These are phyloP conservation scores for Fabriciana adippe DNA, from an alignment of 2,888 invertebrate species.

Conservation along the genomic window DNA sequence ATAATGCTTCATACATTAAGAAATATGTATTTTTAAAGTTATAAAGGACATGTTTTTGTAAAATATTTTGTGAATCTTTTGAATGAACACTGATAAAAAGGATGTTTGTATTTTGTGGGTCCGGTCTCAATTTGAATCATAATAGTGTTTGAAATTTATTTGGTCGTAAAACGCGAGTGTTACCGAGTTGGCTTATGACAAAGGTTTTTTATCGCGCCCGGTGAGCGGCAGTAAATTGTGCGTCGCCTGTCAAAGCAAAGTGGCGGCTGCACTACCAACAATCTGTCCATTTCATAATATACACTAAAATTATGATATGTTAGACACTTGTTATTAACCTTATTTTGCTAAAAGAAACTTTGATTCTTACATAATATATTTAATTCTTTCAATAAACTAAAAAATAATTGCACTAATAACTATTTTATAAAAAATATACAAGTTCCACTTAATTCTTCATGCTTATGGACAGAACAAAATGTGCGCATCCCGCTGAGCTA, in stretches of 20 bases:
- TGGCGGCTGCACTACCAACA: slow-evolving; percentile 32
- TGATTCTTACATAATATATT: background rate
- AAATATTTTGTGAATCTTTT: slow-evolving; percentile 68
- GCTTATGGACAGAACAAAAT: slow-evolving; percentile 18
- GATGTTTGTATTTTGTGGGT: slow-evolving; percentile 73
- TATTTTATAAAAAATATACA: too few relatives aligned
- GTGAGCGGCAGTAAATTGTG: slow-evolving; percentile 76
- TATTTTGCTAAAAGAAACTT: too few relatives aligned
- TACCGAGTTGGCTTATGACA: slow-evolving; percentile 72
- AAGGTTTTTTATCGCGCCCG: slow-evolving; percentile 74
- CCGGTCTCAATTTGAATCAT: slow-evolving; percentile 77
- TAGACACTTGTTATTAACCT: too few relatives aligned
- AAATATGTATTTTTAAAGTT: slow-evolving; percentile 44
- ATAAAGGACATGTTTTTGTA: slow-evolving; percentile 56
- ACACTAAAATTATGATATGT: slow-evolving; percentile 1
- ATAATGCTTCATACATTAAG: slow-evolving; percentile 46
- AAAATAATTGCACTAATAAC: too few relatives aligned
- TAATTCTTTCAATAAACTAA: too few relatives aligned
- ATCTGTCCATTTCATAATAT: slow-evolving; percentile 34
- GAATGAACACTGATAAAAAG: slow-evolving; percentile 64
- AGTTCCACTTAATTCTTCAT: slow-evolving; percentile 3
- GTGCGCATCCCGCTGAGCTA: slow-evolving; percentile 30
- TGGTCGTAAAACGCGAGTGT: slow-evolving; percentile 76
- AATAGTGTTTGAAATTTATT: slow-evolving; percentile 82
- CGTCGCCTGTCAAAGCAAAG: slow-evolving; percentile 72